phyloP scores from a whole-genome alignment of 2,113 vertebrate species.

The Ptilonorhynchus violaceus region DNA sequence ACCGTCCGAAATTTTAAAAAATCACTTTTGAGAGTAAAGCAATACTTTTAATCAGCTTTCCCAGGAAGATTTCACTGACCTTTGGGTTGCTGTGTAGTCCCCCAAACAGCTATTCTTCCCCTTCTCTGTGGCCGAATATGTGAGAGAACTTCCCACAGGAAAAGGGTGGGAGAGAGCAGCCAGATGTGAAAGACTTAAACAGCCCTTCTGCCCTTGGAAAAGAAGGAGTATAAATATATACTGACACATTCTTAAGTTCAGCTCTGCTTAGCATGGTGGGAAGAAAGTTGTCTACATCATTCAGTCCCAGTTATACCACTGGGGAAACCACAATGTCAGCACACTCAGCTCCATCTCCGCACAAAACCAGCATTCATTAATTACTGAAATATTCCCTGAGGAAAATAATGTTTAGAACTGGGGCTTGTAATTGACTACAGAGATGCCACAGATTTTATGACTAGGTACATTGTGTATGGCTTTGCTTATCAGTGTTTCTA shows the following conservation, averaged over 20 bases:
- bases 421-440: neutral
- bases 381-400: neutral
- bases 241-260: constrained; percentile 40
- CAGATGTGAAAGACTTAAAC: constrained; percentile 59
- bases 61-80: constrained; percentile 53
- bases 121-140: neutral
- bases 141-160: constrained; percentile 59
- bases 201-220: constrained; percentile 42
- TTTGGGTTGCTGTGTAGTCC: constrained; percentile 25
- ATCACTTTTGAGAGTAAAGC: neutral
- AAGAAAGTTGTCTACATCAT: constrained; percentile 23
- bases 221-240: constrained; percentile 51
- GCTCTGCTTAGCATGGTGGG: neutral
- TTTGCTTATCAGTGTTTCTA: neutral
- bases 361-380: neutral
- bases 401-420: neutral
- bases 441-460: neutral
- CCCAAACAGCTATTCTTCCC: constrained; percentile 35
- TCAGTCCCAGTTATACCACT: neutral
- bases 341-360: neutral
- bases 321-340: constrained; percentile 42
- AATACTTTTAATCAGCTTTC: constrained; percentile 14
- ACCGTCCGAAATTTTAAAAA: neutral
- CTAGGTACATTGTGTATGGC: neutral
- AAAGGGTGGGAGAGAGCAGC: constrained; percentile 57